These are phyloP conservation scores for Psilopsiagon aymara DNA, from an alignment of 2,113 vertebrate species.

Conservation along the genomic window DNA sequence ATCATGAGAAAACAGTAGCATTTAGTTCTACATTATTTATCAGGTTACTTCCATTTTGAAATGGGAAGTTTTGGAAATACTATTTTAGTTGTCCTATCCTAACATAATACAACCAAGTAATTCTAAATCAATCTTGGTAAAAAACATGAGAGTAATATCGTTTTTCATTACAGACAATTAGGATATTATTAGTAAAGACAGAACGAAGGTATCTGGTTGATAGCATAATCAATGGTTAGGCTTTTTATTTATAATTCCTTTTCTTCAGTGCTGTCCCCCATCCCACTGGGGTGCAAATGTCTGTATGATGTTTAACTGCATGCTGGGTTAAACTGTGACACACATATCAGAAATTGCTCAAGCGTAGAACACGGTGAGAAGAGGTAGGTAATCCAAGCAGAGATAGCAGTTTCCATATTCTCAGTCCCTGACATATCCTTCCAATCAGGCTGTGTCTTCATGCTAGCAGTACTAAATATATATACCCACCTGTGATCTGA, in stretches of 20 bases:
- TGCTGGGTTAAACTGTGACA: neutral
- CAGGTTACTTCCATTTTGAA: neutral
- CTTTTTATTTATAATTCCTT: neutral
- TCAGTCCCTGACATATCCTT: neutral
- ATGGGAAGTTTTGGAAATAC: neutral
- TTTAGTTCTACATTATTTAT: neutral
- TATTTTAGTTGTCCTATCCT: neutral
- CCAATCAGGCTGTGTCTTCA: neutral
- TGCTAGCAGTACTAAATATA: neutral
- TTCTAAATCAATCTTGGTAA: neutral
- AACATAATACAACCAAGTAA: neutral
- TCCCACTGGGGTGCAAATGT: neutral
- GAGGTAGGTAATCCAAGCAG: neutral
- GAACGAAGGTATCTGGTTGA: neutral
- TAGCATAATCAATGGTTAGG: neutral
- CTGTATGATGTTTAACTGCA: neutral
- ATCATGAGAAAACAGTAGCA: neutral
- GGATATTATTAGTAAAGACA: neutral
- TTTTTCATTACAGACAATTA: neutral
- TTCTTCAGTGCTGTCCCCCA: neutral
- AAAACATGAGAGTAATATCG: neutral
- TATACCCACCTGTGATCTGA: neutral
- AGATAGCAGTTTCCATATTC: neutral
- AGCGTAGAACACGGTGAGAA: neutral
- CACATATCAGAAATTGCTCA: neutral